Percentiles rank a stretch among this genome's conserved stretches.
Conservation (phyloP, 2,888 invertebrate genomes). For the Mycalesis mineus region DNA sequence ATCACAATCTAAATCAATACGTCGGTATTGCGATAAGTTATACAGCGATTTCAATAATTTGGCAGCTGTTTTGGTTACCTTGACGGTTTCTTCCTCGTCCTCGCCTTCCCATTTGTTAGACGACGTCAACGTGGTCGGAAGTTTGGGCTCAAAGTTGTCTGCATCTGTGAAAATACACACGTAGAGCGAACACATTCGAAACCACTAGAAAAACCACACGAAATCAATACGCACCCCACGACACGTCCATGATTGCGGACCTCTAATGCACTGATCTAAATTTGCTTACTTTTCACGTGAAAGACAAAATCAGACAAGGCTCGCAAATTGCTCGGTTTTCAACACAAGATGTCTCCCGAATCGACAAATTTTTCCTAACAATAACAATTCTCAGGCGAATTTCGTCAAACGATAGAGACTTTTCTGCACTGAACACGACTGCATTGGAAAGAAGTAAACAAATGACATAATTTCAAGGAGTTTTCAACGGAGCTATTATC, state of each 20-base stretch:
- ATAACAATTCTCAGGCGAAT: conserved; percentile 60
- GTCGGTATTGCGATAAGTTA: neutral
- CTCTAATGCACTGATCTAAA: conserved; percentile 63
- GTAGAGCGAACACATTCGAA: conserved; percentile 38
- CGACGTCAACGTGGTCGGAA: conserved; percentile 77
- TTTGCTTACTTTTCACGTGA: conserved; percentile 67
- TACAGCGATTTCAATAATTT: conserved; percentile 39
- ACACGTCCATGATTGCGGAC: conserved; percentile 81
- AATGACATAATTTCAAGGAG: conserved; percentile 75
- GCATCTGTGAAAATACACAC: conserved; percentile 79
- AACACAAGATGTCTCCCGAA: conserved; percentile 78
- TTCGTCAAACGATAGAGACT: conserved; percentile 73
- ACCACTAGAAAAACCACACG: conserved; percentile 22
- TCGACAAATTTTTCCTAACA: conserved; percentile 61
- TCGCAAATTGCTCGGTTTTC: conserved; percentile 63
- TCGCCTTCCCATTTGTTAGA: conserved; percentile 92
- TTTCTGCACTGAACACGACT: conserved; percentile 70
- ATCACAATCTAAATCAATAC: conserved; percentile 4
- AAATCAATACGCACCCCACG: conserved; percentile 80
- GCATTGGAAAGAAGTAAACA: conserved; percentile 65
- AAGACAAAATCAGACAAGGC: conserved; percentile 63
- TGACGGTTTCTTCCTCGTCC: conserved; percentile 91
- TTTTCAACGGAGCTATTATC: conserved; percentile 68
- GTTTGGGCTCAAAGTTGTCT: conserved; percentile 84
- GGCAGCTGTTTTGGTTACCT: conserved; percentile 78